Evolutionary conservation across 2,888 invertebrate species (phyloP).

Genomic region (Clitarchus hookeri): DNA sequence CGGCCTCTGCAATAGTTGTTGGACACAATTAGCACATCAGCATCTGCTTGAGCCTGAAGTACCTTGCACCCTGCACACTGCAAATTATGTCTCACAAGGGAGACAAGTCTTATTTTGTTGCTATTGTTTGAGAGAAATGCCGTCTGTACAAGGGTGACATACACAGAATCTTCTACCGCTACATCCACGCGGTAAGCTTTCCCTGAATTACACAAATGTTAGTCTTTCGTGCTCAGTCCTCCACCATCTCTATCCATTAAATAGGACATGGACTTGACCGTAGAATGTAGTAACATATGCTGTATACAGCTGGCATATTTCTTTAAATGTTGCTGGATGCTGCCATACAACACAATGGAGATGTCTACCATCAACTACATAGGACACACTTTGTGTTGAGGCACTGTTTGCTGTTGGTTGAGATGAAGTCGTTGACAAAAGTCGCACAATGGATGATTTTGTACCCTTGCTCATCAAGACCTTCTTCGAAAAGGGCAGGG

Average conservation of each 20-base stretch:
- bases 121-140: background rate
- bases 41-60: no score
- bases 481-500: background rate
- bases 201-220: background rate
- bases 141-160: background rate
- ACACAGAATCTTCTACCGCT: background rate
- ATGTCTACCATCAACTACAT: background rate
- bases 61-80: no score
- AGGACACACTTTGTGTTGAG: no score
- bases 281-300: no score
- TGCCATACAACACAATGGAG: background rate
- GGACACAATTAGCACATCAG: no score
- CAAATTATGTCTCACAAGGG: background rate
- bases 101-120: background rate
- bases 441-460: slow-evolving; percentile 14
- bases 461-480: background rate
- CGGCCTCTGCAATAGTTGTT: background rate
- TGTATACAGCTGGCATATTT: background rate
- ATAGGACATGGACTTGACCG: background rate
- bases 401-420: no score
- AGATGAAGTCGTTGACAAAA: no score
- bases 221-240: background rate
- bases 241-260: background rate
- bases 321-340: background rate
- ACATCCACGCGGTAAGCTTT: background rate